Evolutionary conservation across 2,797 vertebrate species (phyloP).

Genomic region (Enteromius viviparus): DNA sequence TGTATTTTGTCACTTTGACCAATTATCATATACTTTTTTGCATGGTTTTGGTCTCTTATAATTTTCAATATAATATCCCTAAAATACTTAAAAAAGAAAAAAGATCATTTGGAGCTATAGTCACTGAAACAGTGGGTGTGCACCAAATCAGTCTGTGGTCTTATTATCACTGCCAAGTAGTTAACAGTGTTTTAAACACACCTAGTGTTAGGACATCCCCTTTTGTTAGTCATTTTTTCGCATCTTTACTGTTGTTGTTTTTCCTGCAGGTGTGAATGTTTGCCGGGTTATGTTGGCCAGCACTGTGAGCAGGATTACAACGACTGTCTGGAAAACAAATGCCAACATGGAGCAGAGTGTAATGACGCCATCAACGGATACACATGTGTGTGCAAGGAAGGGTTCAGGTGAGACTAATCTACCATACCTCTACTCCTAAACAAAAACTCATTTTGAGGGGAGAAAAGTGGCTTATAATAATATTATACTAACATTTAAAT

Average conservation of each 20-base stretch:
- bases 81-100: not conserved
- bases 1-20: not conserved
- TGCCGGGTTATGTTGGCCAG: slow-evolving; percentile 89
- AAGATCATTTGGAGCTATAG: not conserved
- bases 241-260: slow-evolving; percentile 1
- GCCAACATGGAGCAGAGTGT: slow-evolving; percentile 90
- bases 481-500: not conserved
- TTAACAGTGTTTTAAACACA: not conserved
- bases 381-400: slow-evolving; percentile 90
- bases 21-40: not conserved
- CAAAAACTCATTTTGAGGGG: not conserved
- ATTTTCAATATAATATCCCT: no score
- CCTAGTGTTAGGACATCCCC: no score
- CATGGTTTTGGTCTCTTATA: not conserved
- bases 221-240: slow-evolving; percentile 9
- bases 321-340: slow-evolving; percentile 89
- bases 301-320: slow-evolving; percentile 89
- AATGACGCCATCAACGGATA: slow-evolving; percentile 90
- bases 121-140: not conserved
- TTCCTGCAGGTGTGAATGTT: slow-evolving; percentile 87
- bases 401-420: slow-evolving; percentile 85
- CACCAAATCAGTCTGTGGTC: not conserved
- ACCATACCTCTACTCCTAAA: not conserved
- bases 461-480: not conserved
- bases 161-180: not conserved